Base-by-base conservation (phyloP, 2,797 vertebrate genomes). In the Dryobates pubescens region DNA sequence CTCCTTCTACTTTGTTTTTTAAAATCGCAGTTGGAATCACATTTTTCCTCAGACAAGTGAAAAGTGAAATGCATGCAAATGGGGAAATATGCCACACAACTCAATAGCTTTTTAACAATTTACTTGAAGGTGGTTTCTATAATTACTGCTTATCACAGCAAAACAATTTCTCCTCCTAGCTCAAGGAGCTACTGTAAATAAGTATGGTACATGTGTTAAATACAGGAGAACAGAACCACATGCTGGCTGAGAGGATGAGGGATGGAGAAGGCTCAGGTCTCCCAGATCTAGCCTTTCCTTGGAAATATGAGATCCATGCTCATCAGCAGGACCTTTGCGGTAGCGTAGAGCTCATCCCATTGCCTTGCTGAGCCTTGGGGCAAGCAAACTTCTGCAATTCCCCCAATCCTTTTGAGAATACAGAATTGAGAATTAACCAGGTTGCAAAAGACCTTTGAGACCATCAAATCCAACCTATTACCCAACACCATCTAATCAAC, bases 121-220 rank as follows among this genome's bases (percentile, higher is more conserved):
- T 83, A 78, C 78, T 82, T 65, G 79, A 92, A 90, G 76, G 77
- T 84, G 58, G 56, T 72, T 92, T 93, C 83, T 82, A 80, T 84
- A 92, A 93, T 90, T 92, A 82, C 77, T 5, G 2, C 57, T 86
- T 83, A 86, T 65, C 78, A 76, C 45, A 86, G 77, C 71, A 90
- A 86, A 93, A 90, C 45, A 82, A 93, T 24, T 82, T 93, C 72
- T 91, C 80, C 71, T 92, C 69, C 73, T 56, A 86, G 63, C 73
- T 88, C 1, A 2, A 76, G 43, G 82, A 90, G 73, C 67, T 90
- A 79, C 74, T 85, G 71, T 65, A 88, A 95, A 83, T 86, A 94
- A 91, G 67, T 36, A 49, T 6, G 68, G 47, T 69, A 89, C 38
- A 64, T 30, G 54, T 41, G 27, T 84, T 68, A 84, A 89, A 91